A percentile compares a stretch with the other conserved stretches of the same genome.
Evolutionary conservation across 2,797 vertebrate genomes (phyloP).

Genomic region (Sternarchorhynchus goeldii): DNA sequence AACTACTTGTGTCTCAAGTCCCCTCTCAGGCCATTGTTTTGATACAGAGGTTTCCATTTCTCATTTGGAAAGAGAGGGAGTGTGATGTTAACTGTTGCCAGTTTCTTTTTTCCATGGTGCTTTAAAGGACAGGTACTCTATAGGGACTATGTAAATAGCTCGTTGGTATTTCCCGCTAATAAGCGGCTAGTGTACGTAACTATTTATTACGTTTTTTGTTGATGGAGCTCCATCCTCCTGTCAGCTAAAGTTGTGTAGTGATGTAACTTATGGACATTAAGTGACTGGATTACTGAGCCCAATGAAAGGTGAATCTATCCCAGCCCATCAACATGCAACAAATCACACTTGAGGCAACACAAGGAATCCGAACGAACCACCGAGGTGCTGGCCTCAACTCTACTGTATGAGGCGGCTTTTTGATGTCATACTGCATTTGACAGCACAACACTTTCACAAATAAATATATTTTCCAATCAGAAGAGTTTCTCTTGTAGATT

Average conservation of each 20-base stretch:
- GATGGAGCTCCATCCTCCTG: conserved; percentile 58
- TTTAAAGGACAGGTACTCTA: conserved; percentile 66
- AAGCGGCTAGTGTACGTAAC: conserved; percentile 52
- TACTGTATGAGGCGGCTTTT: conserved; percentile 32
- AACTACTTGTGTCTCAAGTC: conserved; percentile 48
- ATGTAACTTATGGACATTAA: conserved; percentile 37
- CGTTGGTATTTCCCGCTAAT: conserved; percentile 52
- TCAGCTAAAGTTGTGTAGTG: conserved; percentile 54
- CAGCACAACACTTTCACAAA: conserved; percentile 42
- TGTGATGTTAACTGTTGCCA: conserved; percentile 67
- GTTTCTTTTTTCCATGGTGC: conserved; percentile 68
- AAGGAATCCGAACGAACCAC: conserved; percentile 12
- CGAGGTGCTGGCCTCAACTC: conserved; percentile 10
- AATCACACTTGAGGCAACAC: neutral
- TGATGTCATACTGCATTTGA: conserved; percentile 33
- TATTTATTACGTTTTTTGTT: conserved; percentile 62
- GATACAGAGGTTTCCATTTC: conserved; percentile 61
- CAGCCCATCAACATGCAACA: neutral
- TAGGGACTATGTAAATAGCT: conserved; percentile 62
- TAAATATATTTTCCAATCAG: conserved; percentile 47
- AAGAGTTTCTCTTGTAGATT: conserved; percentile 10
- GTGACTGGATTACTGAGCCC: conserved; percentile 25
- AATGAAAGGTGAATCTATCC: conserved; percentile 24
- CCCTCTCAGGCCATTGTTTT: conserved; percentile 26
- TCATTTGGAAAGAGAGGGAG: conserved; percentile 56